Evolutionary conservation across 2,113 vertebrate genomes (phyloP).

Genomic region (Otocyon megalotis): DNA sequence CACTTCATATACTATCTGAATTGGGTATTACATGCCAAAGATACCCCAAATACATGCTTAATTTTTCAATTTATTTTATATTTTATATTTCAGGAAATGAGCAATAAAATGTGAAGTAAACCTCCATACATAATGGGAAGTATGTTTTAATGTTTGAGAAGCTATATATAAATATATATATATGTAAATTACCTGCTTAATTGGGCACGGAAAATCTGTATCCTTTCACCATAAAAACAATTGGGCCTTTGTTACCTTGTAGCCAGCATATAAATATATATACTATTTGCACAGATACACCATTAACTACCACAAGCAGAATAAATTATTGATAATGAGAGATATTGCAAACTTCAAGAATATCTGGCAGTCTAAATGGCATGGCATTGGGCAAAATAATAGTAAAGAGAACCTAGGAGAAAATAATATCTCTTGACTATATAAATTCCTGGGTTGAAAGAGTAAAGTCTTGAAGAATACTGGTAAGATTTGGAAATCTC

Average conservation of each 20-base stretch:
- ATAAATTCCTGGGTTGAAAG: conserved; percentile 5
- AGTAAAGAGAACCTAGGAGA: neutral
- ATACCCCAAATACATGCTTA: conserved; percentile 57
- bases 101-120: conserved; percentile 82
- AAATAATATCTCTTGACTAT: neutral
- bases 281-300: conserved; percentile 34
- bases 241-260: conserved; percentile 58
- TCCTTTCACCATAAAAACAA: conserved; percentile 74
- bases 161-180: conserved; percentile 76
- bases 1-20: conserved; percentile 62
- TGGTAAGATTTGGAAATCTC: neutral
- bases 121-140: conserved; percentile 74
- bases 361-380: conserved; percentile 52
- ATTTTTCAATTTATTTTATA: conserved; percentile 32
- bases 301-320: conserved; percentile 51
- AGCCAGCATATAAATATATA: conserved; percentile 73
- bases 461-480: conserved; percentile 16
- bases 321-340: conserved; percentile 44
- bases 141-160: conserved; percentile 80
- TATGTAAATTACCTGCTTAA: conserved; percentile 84
- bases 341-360: conserved; percentile 60
- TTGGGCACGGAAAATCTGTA: conserved; percentile 78
- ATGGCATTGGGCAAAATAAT: conserved; percentile 62
- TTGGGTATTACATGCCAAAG: conserved; percentile 69
- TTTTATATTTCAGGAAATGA: conserved; percentile 72